Percentiles rank a stretch among this genome's conserved stretches.
These are phyloP conservation scores for Stenchaetothrips biformis DNA, from an alignment of 2,888 invertebrate species.

Conservation along the genomic window DNA sequence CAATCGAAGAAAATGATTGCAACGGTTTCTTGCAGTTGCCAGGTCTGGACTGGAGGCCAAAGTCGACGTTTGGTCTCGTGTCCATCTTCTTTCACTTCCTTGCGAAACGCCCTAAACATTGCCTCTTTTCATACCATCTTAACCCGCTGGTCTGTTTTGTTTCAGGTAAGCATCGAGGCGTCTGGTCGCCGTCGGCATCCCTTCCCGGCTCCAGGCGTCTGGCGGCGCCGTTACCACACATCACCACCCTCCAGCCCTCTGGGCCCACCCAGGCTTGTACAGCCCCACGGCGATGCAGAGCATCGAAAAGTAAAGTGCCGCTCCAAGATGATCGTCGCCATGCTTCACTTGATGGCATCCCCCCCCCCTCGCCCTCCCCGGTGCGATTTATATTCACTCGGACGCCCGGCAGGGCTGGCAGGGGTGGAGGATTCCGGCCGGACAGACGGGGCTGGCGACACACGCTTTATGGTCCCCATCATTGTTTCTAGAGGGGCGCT, in stretches of 20 bases:
- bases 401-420: background rate
- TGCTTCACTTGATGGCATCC: background rate
- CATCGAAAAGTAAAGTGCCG: background rate
- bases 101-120: too few relatives aligned
- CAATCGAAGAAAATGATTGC: too few relatives aligned
- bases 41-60: too few relatives aligned
- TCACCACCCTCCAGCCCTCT: background rate
- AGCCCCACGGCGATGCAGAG: background rate
- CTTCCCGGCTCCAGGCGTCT: background rate
- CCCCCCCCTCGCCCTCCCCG: background rate
- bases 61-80: too few relatives aligned
- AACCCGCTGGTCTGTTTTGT: background rate
- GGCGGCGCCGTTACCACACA: background rate
- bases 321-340: background rate
- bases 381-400: constrained; percentile 1
- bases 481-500: background rate
- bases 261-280: background rate
- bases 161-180: background rate
- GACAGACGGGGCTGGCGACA: background rate
- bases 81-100: too few relatives aligned
- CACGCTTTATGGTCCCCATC: background rate
- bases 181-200: background rate
- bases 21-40: too few relatives aligned
- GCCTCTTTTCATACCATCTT: too few relatives aligned
- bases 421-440: background rate